Evolutionary conservation across 1,140 invertebrate species (phyloP).

Genomic region (Scaptomyza graminum): DNA sequence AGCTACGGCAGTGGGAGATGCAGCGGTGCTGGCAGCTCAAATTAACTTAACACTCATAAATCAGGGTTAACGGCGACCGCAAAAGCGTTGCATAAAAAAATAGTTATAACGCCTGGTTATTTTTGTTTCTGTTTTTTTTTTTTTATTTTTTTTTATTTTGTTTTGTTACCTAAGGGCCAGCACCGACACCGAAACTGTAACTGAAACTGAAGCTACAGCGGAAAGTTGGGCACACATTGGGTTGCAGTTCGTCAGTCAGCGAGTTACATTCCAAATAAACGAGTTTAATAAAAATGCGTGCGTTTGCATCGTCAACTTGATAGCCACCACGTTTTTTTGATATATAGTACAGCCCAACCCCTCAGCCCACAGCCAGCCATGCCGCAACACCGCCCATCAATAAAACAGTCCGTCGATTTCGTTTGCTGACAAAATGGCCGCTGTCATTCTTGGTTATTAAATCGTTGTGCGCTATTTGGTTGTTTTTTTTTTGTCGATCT

Average conservation of each 20-base stretch:
- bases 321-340: slow-evolving; percentile 47
- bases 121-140: slow-evolving; percentile 27
- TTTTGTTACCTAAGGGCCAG: too few species aligned
- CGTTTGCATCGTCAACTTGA: slow-evolving; percentile 71
- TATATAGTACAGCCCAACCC: background rate
- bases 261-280: slow-evolving; percentile 66
- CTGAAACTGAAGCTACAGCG: slow-evolving; percentile 24
- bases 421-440: slow-evolving; percentile 47
- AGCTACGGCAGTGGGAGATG: slow-evolving; percentile 29
- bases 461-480: slow-evolving; percentile 69
- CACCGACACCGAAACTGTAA: slow-evolving; percentile 4
- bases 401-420: slow-evolving; percentile 32
- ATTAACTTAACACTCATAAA: slow-evolving; percentile 81
- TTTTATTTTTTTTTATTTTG: too few species aligned
- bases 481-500: slow-evolving; percentile 46
- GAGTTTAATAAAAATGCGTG: slow-evolving; percentile 64
- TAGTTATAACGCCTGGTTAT: slow-evolving; percentile 58
- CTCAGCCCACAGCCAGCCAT: background rate
- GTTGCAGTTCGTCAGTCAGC: slow-evolving; percentile 44
- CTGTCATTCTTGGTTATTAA: slow-evolving; percentile 72
- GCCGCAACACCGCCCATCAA: slow-evolving; percentile 17
- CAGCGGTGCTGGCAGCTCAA: slow-evolving; percentile 54
- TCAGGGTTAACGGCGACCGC: slow-evolving; percentile 78
- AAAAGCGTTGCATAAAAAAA: slow-evolving; percentile 78
- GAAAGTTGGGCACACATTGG: background rate